phyloP scores from a whole-genome alignment of 2,888 invertebrate genomes.

The Hedychridium roseum region DNA sequence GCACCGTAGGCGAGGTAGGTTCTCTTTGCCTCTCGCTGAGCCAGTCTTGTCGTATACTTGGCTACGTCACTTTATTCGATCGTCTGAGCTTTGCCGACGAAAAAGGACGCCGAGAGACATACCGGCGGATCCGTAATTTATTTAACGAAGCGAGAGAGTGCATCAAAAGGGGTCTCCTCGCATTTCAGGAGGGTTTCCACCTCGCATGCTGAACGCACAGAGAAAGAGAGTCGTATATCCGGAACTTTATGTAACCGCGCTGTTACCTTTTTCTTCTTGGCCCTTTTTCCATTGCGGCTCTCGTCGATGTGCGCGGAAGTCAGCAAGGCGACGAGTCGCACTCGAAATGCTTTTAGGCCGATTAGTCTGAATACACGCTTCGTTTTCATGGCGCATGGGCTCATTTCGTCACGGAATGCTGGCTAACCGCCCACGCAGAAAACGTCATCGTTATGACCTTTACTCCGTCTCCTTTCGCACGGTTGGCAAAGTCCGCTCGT shows the following conservation, averaged over 20 bases:
- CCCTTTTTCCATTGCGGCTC: conserved; percentile 1
- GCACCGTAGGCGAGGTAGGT: too few relatives aligned
- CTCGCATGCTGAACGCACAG: conserved; percentile 1
- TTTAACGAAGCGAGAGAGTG: background rate
- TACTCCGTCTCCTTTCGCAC: background rate
- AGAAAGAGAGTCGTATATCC: background rate
- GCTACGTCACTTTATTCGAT: too few relatives aligned
- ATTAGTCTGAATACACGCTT: conserved; percentile 51
- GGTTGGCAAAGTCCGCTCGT: background rate
- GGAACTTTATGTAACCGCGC: background rate
- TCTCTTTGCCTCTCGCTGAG: too few relatives aligned
- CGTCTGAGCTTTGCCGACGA: too few relatives aligned
- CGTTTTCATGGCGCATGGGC: conserved; percentile 20
- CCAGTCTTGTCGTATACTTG: too few relatives aligned
- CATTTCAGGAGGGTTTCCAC: background rate
- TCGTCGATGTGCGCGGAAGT: conserved; percentile 28
- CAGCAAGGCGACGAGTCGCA: conserved; percentile 29
- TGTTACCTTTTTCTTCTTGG: background rate
- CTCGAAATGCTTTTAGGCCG: conserved; percentile 59
- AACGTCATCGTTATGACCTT: too few relatives aligned
- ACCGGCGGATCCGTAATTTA: background rate
- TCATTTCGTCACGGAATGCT: conserved; percentile 19
- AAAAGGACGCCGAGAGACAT: too few relatives aligned
- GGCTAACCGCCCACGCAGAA: conserved; percentile 14
- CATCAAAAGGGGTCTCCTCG: background rate